These are phyloP conservation scores for Hypsopygia costalis DNA, from an alignment of 2,888 invertebrate species.

Conservation along the genomic window DNA sequence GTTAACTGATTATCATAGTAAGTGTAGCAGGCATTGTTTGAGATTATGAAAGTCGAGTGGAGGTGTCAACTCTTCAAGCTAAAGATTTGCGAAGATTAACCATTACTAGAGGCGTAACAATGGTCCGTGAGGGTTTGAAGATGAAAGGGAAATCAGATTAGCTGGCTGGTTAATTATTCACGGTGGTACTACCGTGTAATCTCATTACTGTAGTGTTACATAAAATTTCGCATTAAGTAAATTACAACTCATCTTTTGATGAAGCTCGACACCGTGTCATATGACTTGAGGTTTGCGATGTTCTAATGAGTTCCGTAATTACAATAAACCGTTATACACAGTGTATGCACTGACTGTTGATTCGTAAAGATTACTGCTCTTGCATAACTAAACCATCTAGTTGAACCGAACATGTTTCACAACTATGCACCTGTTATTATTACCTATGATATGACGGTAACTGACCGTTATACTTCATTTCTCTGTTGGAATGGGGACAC, in stretches of 20 bases:
- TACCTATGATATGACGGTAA: conserved; percentile 35
- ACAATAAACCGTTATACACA: conserved; percentile 65
- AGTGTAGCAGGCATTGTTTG: conserved; percentile 61
- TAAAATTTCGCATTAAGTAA: conserved; percentile 4
- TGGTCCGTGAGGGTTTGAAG: conserved; percentile 14
- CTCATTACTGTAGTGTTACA: conserved; percentile 7
- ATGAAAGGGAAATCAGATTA: conserved; percentile 27
- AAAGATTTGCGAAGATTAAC: conserved; percentile 22
- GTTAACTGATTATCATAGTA: conserved; percentile 72
- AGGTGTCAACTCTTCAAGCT: conserved; percentile 24
- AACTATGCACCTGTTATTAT: conserved; percentile 57
- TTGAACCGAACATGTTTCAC: conserved; percentile 57
- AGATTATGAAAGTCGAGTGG: conserved; percentile 53
- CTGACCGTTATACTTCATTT: conserved; percentile 47
- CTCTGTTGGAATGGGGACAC: conserved; percentile 16
- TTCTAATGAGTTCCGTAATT: conserved; percentile 56
- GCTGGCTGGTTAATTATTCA: conserved; percentile 16
- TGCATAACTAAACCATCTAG: conserved; percentile 62
- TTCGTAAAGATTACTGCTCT: conserved; percentile 58
- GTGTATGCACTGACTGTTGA: conserved; percentile 59
- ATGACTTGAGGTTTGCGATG: conserved; percentile 14
- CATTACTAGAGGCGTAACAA: conserved; percentile 24
- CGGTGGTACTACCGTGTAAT: conserved; percentile 10
- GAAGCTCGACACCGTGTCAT: conserved; percentile 5
- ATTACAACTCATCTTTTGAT: neutral